Evolutionary conservation across 2,888 invertebrate species (phyloP), one percentile per base, ranked within the genome.

Genomic region (Zonitis immaculata): DNA sequence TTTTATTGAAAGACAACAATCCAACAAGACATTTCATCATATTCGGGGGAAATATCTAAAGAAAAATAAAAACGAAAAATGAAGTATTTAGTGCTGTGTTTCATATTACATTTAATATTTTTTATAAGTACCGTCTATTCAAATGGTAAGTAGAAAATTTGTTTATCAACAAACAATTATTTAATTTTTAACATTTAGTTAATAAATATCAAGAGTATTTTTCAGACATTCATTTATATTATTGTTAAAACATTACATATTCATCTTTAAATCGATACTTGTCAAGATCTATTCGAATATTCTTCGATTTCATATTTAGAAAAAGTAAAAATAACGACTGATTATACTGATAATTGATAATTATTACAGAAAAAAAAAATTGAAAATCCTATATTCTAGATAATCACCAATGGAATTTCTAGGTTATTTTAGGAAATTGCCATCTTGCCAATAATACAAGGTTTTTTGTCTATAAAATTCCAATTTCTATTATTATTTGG

Each of bases 11-110:
- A 32, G n/a, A 22, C 22, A 5, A 22, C 2, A 7, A 16, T 7
- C 16, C 16, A 8, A n/a, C 1, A 3, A 39, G 20, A 39, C 18
- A n/a, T 6, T 8, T 22, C 2, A 5, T 16, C 3, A 35, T n/a
- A 11, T 7, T 39, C n/a, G n/a, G n/a, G n/a, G 9, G 18, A 39
- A 26, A 11, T 20, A 11, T 11, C 11, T 9, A 20, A 11, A 39
- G 16, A 1, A 3, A 18, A n/a, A n/a, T n/a, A n/a, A n/a, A 2
- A 35, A 16, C 39, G 39, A 39, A 39, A n/a, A 20, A 72, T 72
- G 72, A 72, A 70, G 66, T 69, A 69, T 66, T 69, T 69, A 63
- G 67, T 72, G 68, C 63, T 66, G 64, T 69, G 67, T 67, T 63
- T 66, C 69, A 60, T 65, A 60, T 67, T 67, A 58, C 63, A 66